Evolutionary conservation across 2,113 vertebrate species (phyloP), one percentile per base, ranked within the genome.

Genomic region (Coptodon bakossiorum): DNA sequence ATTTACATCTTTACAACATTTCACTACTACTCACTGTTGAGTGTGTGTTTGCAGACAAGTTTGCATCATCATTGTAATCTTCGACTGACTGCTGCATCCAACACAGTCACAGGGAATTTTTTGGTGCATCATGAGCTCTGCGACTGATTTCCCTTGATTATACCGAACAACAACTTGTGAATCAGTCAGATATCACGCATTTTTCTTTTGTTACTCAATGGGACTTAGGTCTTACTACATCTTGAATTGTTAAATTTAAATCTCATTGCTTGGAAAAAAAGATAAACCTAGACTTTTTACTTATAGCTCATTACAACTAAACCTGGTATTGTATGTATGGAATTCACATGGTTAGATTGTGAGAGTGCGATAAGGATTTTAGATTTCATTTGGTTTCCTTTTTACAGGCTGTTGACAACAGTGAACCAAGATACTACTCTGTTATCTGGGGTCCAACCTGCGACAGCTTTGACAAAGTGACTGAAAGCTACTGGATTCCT

Each of bases 381-480:
- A 54, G 12, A 24, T 54, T 54, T 54, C 3, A 12, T 22, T 24
- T 11, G 53, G 0, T 54, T 11, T 12, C 6, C n/a, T 54, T 12
- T 54, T 54, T 12, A 54, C 22, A 56, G 53, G 3, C 22, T 56
- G 53, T 56, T 56, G 53, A 56, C 10, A 56, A 56, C 10, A 7
- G 53, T 56, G 53, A 56, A 56, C 53, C 6, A 1, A 24, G 22
- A 56, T 56, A 56, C 53, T 12, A 7, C 11, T 4, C 22, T 56
- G 11, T 13, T 27, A 56, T 56, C 53, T 56, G 53, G 22, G 53
- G 11, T 56, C 53, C 22, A 56, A 56, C 53, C 22, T 56, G 53
- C 1, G 1, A 24, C 3, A 0, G 6, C 22, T 1, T 1, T 56
- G 53, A 27, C 11, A 56, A 27, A 56, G 11, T 56, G 11, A 7